Evolutionary conservation across 2,797 vertebrate species (phyloP).

Genomic region (Apogon hyalosoma): DNA sequence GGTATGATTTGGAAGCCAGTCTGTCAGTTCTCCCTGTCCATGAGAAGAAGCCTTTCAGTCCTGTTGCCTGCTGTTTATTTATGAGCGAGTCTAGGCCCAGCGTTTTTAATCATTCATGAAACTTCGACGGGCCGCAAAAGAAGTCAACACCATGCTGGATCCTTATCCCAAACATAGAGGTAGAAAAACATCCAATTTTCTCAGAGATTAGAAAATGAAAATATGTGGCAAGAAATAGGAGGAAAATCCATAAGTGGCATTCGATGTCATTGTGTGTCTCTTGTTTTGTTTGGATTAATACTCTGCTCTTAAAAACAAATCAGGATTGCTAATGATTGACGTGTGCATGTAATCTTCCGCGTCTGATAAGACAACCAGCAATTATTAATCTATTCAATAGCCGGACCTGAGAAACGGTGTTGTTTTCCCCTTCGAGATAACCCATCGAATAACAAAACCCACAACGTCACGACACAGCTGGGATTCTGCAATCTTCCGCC

Average conservation of each 20-base stretch:
- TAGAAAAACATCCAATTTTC: slow-evolving; percentile 57
- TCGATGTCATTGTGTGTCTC: slow-evolving; percentile 9
- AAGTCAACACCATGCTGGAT: slow-evolving; percentile 79
- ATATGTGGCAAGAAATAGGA: slow-evolving; percentile 28
- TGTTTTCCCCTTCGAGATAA: slow-evolving; percentile 55
- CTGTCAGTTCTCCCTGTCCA: slow-evolving; percentile 76
- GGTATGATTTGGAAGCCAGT: slow-evolving; percentile 78
- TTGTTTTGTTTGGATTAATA: slow-evolving; percentile 34
- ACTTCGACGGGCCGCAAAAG: slow-evolving; percentile 72
- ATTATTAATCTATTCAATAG: slow-evolving; percentile 57
- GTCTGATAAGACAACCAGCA: slow-evolving; percentile 49
- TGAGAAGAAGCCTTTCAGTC: slow-evolving; percentile 73
- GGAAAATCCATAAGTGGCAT: slow-evolving; percentile 52
- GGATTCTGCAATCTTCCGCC: slow-evolving; percentile 42
- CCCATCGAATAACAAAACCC: slow-evolving; percentile 53
- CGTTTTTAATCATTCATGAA: slow-evolving; percentile 87
- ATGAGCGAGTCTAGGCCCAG: slow-evolving; percentile 82
- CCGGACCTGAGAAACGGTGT: slow-evolving; percentile 52
- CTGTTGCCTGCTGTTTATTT: slow-evolving; percentile 85
- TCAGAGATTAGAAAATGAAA: slow-evolving; percentile 44
- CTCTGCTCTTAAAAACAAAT: slow-evolving; percentile 41
- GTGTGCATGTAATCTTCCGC: slow-evolving; percentile 42
- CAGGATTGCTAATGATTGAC: slow-evolving; percentile 49
- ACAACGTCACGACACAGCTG: slow-evolving; percentile 33
- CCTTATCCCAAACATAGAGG: slow-evolving; percentile 53